Evolutionary conservation across 1,140 invertebrate genomes (phyloP), one percentile per base, ranked within the genome.

Genomic region (Ceratina calcarata): DNA sequence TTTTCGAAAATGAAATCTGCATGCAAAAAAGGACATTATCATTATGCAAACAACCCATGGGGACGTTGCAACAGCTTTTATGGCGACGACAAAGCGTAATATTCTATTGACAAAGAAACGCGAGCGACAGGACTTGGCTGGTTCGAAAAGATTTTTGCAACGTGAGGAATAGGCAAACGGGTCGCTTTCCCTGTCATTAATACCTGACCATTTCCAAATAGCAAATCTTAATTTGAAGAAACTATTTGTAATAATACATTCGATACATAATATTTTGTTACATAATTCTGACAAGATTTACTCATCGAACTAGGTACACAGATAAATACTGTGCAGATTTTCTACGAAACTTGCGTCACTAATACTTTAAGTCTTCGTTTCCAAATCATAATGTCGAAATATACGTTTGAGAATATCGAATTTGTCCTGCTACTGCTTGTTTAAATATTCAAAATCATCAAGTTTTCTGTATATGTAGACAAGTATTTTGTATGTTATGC

Each of bases 61-160:
- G 71, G 0, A 37, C 45, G 45, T 53, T 22, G 72, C 18, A 68
- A 68, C 20, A 3, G 16, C 2, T 68, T 67, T 68, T 68, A 61
- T n/a, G 15, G 7, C 2, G 0, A 32, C 18, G 7, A 2, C 20
- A 24, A 20, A 4, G 71, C 57, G 58, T n/a, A 51, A 53, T 32
- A 45, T 22, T 45, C 16, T 15, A 3, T 71, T 37, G 27, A 78
- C 67, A 71, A 71, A 78, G 68, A 45, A 77, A 77, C 24, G 4
- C 8, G n/a, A 65, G 65, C 49, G 60, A 62, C 64, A 45, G 18
- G 58, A 60, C 0, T 18, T 20, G 12, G n/a, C 8, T 27, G 3
- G 15, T 37, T 62, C 15, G 20, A 71, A 53, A 55, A 62, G 58
- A 62, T 24, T 15, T 69, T 77, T 22, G 3, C 16, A 32, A 22